phyloP scores from a whole-genome alignment of 2,888 invertebrate species.

The Colletes collaris region DNA sequence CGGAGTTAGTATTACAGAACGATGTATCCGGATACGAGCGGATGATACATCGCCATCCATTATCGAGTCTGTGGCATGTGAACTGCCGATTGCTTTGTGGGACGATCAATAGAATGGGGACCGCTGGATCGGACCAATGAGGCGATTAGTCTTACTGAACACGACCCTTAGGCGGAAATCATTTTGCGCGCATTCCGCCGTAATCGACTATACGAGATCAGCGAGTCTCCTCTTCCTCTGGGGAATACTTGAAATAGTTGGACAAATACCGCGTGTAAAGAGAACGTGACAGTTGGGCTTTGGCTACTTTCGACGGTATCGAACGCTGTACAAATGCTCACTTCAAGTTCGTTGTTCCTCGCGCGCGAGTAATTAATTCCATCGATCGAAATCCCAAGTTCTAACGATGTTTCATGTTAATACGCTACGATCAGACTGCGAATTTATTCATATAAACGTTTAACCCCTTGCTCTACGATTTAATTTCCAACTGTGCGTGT shows the following conservation, averaged over 20 bases:
- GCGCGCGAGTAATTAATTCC: no score
- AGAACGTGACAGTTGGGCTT: slow-evolving; percentile 30
- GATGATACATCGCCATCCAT: slow-evolving; percentile 55
- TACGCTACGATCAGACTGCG: background rate
- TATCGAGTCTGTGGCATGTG: slow-evolving; percentile 65
- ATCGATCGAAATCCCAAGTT: no score
- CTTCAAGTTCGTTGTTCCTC: slow-evolving; percentile 1
- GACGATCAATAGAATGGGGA: slow-evolving; percentile 46
- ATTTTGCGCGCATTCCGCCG: slow-evolving; percentile 57
- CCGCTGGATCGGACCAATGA: slow-evolving; percentile 53
- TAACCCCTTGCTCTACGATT: no score
- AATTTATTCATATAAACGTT: no score
- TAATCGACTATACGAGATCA: slow-evolving; percentile 57
- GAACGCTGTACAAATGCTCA: background rate
- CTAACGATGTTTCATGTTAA: no score
- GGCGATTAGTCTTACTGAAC: slow-evolving; percentile 53
- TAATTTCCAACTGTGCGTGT: no score
- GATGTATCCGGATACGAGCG: slow-evolving; percentile 57
- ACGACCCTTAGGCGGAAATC: slow-evolving; percentile 57
- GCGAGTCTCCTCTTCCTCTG: slow-evolving; percentile 25
- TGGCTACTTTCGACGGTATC: background rate
- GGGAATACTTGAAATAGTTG: slow-evolving; percentile 55
- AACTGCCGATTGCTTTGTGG: slow-evolving; percentile 53
- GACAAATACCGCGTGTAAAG: slow-evolving; percentile 50
- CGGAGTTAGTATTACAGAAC: slow-evolving; percentile 74